A percentile compares a stretch with the other conserved stretches of the same genome.
phyloP scores from a whole-genome alignment of 1,140 invertebrate species.

The Drosophila melanica region DNA sequence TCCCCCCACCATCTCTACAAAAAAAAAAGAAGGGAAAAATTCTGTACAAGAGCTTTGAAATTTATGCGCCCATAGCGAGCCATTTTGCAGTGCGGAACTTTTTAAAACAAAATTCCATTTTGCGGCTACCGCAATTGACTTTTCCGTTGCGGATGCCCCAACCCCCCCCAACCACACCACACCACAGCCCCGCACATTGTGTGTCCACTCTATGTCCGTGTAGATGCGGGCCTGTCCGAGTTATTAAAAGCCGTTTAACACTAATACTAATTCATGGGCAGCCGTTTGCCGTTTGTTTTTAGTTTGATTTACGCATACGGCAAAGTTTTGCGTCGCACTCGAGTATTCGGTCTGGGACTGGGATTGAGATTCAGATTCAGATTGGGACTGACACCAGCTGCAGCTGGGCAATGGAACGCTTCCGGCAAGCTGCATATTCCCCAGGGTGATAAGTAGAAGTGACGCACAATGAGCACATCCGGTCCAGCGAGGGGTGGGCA shows the following conservation, averaged over 20 bases:
- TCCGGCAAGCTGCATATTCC: slow-evolving; percentile 37
- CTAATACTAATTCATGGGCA: slow-evolving; percentile 53
- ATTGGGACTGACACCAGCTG: slow-evolving; percentile 14
- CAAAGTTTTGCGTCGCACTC: slow-evolving; percentile 5
- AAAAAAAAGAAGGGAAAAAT: slow-evolving; percentile 10
- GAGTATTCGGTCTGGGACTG: neutral
- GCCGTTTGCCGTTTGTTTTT: slow-evolving; percentile 43
- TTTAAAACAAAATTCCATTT: slow-evolving; percentile 68
- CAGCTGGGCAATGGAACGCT: slow-evolving; percentile 31
- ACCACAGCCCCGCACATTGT: too few relatives aligned
- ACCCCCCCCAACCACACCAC: too few relatives aligned
- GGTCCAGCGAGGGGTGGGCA: slow-evolving; percentile 35
- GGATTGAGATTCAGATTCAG: neutral
- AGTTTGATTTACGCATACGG: slow-evolving; percentile 47
- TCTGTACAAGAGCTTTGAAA: slow-evolving; percentile 51
- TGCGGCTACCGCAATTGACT: slow-evolving; percentile 72
- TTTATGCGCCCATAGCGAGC: slow-evolving; percentile 76
- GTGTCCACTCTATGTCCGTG: neutral
- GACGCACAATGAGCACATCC: slow-evolving; percentile 70
- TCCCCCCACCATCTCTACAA: slow-evolving; percentile 3
- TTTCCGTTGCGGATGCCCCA: slow-evolving; percentile 59
- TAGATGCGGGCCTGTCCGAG: slow-evolving; percentile 37
- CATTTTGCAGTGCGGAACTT: slow-evolving; percentile 69
- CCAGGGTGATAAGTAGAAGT: slow-evolving; percentile 57
- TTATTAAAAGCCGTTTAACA: slow-evolving; percentile 57